Percentiles rank a stretch among this genome's conserved stretches.
These are phyloP conservation scores for Caenorhabditis briggsae DNA, from an alignment of 1,140 invertebrate genomes.

Conservation along the genomic window DNA sequence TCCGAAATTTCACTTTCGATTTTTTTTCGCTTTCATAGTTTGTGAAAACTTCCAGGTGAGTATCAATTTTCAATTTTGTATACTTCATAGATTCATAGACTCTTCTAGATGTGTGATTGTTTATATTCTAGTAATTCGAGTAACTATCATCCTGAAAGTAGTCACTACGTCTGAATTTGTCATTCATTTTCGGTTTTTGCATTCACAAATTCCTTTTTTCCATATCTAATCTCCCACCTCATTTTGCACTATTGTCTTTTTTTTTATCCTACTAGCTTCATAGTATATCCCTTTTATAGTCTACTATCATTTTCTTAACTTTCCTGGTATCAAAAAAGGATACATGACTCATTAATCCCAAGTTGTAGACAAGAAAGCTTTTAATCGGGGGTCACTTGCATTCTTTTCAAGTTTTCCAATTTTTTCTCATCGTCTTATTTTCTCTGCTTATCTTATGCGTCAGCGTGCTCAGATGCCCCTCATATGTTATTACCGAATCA, in stretches of 20 bases:
- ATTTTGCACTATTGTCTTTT: too few relatives aligned
- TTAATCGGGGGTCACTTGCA: conserved; percentile 18
- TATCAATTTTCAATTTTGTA: too few relatives aligned
- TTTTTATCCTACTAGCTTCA: too few relatives aligned
- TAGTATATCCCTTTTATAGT: neutral
- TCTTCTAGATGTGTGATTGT: too few relatives aligned
- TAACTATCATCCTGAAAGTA: too few relatives aligned
- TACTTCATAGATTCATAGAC: too few relatives aligned
- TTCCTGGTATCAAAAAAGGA: neutral
- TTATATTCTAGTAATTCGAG: too few relatives aligned
- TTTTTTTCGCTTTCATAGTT: neutral
- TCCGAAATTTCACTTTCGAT: neutral
- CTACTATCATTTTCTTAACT: neutral
- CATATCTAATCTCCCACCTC: too few relatives aligned
- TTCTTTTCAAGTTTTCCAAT: conserved; percentile 15
- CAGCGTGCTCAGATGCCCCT: neutral
- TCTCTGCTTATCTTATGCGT: neutral
- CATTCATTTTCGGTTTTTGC: too few relatives aligned
- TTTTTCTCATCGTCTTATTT: neutral
- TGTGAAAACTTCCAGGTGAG: too few relatives aligned
- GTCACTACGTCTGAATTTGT: too few relatives aligned
- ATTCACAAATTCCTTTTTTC: too few relatives aligned
- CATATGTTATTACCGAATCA: conserved; percentile 45
- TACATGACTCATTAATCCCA: conserved; percentile 18
- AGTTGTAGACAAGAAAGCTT: conserved; percentile 6